These are phyloP conservation scores for Drosophila baimaii DNA, from an alignment of 1,140 invertebrate genomes.

Conservation along the genomic window DNA sequence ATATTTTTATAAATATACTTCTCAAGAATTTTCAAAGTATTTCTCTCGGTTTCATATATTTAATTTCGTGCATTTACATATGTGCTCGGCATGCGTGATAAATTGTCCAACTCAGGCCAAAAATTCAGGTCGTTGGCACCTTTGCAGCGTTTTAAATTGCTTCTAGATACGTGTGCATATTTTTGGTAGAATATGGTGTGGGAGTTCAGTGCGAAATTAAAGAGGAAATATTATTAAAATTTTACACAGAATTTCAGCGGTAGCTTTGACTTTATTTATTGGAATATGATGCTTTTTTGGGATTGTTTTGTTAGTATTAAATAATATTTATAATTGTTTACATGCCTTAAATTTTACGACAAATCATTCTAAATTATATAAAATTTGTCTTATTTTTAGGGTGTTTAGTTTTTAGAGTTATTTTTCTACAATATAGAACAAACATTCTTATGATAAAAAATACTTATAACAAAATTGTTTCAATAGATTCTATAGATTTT, in stretches of 20 bases:
- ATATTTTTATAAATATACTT: constrained; percentile 2
- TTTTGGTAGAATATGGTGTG: background rate
- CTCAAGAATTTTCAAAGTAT: background rate
- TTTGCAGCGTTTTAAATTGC: background rate
- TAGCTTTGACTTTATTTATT: background rate
- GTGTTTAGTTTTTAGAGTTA: too few relatives aligned
- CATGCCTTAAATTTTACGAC: too few relatives aligned
- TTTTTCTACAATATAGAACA: too few relatives aligned
- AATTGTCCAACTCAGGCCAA: background rate
- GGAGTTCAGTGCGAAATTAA: background rate
- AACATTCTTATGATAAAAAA: too few relatives aligned
- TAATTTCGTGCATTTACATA: background rate
- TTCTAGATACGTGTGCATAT: background rate
- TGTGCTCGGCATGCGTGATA: constrained; percentile 1
- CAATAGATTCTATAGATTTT: too few relatives aligned
- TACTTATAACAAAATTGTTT: too few relatives aligned
- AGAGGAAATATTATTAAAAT: background rate
- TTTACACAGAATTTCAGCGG: background rate
- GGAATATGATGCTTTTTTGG: too few relatives aligned
- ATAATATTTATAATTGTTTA: too few relatives aligned
- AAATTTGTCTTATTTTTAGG: too few relatives aligned
- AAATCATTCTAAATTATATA: too few relatives aligned
- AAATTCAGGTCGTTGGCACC: constrained; percentile 7
- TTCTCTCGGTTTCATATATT: background rate
- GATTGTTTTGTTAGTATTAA: too few relatives aligned